phyloP scores from a whole-genome alignment of 2,888 invertebrate species.

The Liopterus haemorrhoidalis region DNA sequence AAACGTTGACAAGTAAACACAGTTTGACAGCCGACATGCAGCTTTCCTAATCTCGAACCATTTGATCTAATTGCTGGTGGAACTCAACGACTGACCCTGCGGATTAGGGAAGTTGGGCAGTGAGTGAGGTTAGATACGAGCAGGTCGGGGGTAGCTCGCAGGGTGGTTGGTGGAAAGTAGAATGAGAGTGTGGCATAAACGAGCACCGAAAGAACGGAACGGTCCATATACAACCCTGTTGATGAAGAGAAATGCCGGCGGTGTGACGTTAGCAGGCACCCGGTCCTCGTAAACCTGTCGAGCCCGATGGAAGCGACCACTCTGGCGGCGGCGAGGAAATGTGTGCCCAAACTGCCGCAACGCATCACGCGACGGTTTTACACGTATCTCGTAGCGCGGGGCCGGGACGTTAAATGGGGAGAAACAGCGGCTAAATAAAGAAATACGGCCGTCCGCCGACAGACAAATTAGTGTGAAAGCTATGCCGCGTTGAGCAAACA shows the following conservation, averaged over 20 bases:
- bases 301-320: constrained; percentile 41
- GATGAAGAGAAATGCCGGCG: constrained; percentile 43
- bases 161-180: not conserved
- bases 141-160: not conserved
- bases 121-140: not conserved
- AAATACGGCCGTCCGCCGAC: constrained; percentile 44
- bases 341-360: constrained; percentile 40
- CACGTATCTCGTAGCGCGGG: not conserved
- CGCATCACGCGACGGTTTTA: constrained; percentile 38
- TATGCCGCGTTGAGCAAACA: no score
- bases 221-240: constrained; percentile 33
- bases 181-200: no score
- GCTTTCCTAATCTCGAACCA: no score
- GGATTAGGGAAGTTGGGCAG: not conserved
- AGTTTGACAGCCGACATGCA: no score
- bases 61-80: no score
- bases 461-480: constrained; percentile 45
- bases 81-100: no score
- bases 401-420: not conserved
- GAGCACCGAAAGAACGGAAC: not conserved
- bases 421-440: constrained; percentile 42
- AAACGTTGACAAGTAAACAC: no score
- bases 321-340: constrained; percentile 38
- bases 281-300: constrained; percentile 42
- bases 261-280: constrained; percentile 37